phyloP scores from a whole-genome alignment of 2,113 vertebrate genomes.

The Gulo gulo region DNA sequence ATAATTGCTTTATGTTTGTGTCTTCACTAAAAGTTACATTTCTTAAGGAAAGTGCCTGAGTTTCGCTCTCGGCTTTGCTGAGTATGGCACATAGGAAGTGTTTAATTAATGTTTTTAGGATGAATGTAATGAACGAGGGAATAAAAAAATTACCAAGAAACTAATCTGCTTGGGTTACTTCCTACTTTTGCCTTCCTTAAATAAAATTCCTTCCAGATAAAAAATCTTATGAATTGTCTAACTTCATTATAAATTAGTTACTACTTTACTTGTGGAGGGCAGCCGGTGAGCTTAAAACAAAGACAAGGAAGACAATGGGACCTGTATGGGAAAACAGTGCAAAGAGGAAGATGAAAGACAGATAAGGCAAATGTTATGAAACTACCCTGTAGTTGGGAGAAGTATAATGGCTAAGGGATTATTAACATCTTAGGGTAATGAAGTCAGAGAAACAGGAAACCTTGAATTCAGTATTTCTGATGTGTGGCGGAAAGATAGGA shows the following conservation, averaged over 20 bases:
- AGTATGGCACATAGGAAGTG: background rate
- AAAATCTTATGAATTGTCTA: background rate
- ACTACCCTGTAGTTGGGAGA: background rate
- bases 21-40: background rate
- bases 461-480: background rate
- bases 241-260: conserved; percentile 14
- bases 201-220: background rate
- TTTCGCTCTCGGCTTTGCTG: background rate
- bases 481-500: background rate
- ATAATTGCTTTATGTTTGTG: background rate
- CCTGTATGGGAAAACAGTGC: background rate
- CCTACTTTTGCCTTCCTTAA: background rate
- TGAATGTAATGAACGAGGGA: background rate
- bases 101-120: background rate
- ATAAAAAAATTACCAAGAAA: background rate
- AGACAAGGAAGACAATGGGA: background rate
- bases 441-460: background rate
- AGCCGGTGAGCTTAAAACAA: background rate
- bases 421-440: background rate
- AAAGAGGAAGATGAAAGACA: background rate
- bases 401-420: background rate
- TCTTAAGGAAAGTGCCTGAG: background rate
- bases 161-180: background rate
- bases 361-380: background rate
- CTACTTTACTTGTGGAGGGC: background rate